Percentiles rank a stretch among this genome's conserved stretches.
Conservation (phyloP, 2,888 invertebrate genomes). For the Cerastoderma edule region DNA sequence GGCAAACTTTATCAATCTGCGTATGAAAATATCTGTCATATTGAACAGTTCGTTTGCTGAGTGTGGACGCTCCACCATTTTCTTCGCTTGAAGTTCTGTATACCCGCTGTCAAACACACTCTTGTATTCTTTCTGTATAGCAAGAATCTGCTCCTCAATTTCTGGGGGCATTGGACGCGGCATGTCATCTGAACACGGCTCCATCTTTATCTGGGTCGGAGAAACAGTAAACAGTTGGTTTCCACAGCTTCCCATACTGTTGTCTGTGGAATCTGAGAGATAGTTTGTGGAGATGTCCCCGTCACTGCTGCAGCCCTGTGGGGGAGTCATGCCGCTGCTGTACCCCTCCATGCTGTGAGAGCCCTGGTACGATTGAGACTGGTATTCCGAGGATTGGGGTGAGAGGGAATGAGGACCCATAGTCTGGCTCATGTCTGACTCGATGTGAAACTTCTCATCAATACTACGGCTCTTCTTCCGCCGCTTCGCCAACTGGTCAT, state of each 20-base stretch:
- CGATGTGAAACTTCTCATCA: constrained; percentile 5
- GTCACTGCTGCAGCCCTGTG: constrained; percentile 39
- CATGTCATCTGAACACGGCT: constrained; percentile 49
- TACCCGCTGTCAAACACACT: constrained; percentile 74
- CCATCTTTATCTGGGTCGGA: constrained; percentile 39
- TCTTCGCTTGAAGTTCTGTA: constrained; percentile 67
- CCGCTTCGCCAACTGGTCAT: constrained; percentile 77
- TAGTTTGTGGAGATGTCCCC: constrained; percentile 52
- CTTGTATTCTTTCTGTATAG: constrained; percentile 61
- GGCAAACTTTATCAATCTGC: constrained; percentile 88
- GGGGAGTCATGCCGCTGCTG: constrained; percentile 6
- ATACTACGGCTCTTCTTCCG: constrained; percentile 59
- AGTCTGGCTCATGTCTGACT: background rate
- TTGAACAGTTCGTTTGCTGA: constrained; percentile 77
- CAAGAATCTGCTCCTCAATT: constrained; percentile 56
- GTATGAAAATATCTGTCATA: constrained; percentile 86
- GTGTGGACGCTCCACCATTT: constrained; percentile 69
- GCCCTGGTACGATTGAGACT: background rate
- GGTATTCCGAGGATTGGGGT: constrained; percentile 7
- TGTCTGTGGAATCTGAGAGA: constrained; percentile 57
- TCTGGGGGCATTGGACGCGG: constrained; percentile 55
- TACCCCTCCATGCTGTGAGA: constrained; percentile 9
- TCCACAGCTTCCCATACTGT: constrained; percentile 38
- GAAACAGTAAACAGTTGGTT: constrained; percentile 11
- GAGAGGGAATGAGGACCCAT: background rate